Conservation (phyloP, 92 coral and sea anemone species). For the Umimayanthus kanabou region DNA sequence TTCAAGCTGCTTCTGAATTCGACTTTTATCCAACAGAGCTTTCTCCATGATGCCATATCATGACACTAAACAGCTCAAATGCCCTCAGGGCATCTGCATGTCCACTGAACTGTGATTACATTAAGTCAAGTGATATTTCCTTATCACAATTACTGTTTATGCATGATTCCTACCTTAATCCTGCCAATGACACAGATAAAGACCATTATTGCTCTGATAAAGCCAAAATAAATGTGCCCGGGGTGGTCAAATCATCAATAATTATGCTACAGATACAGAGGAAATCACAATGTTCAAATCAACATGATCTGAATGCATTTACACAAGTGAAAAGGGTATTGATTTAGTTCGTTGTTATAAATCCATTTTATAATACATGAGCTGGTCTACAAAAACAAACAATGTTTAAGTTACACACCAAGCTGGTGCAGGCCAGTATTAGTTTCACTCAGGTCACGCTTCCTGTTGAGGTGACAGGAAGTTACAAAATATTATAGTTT, state of each 20-base stretch:
- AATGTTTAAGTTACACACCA: constrained; percentile 22
- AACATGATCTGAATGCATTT: background rate
- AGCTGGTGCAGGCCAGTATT: constrained; percentile 2
- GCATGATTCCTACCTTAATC: constrained; percentile 49
- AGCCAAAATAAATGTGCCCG: constrained; percentile 8
- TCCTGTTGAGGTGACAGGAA: background rate
- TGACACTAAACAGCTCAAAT: background rate
- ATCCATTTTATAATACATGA: background rate
- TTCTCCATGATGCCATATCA: constrained; percentile 29
- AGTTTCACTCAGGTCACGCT: background rate
- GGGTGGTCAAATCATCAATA: background rate
- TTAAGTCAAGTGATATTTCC: constrained; percentile 8
- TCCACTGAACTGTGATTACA: background rate
- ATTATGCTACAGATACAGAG: background rate
- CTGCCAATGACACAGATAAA: constrained; percentile 61
- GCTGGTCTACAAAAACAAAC: constrained; percentile 21
- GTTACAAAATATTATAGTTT: background rate
- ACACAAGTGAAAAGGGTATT: background rate
- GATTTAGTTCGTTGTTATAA: background rate
- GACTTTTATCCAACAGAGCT: constrained; percentile 28
- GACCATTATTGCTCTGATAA: constrained; percentile 47
- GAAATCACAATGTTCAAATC: background rate
- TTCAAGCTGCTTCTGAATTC: constrained; percentile 19
- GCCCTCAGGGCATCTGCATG: constrained; percentile 7
- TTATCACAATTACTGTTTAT: constrained; percentile 6